Evolutionary conservation across 92 coral and sea anemone genomes (phyloP), one percentile per base, ranked within the genome.

Genomic region (Phenganax subtilis): DNA sequence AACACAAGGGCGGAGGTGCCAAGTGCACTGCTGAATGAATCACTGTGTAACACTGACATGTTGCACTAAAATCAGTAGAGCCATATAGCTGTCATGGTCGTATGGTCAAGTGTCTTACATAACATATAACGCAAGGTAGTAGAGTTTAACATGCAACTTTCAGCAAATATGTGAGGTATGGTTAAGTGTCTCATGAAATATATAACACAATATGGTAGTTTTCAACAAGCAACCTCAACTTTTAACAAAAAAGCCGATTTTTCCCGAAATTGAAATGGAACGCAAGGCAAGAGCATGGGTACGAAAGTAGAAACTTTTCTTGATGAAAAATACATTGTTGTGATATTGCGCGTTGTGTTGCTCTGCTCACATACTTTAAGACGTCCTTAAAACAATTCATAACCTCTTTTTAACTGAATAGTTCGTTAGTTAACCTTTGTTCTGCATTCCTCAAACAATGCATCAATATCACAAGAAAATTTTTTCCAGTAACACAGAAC

Each of bases 381-480:
- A 7, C 73, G 29, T 30, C 12, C 47, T 68, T 6, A 68, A 29
- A 37, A 68, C 5, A 30, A 68, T 68, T 68, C 52, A 68, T 68
- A 68, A 68, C 5, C 52, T 68, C 29, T 68, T 68, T 68, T 68
- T 68, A 68, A 30, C 53, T 2, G 53, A 5, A 12, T 28, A 20
- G 53, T 68, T 68, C 52, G 53, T n/a, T 12, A 68, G 52, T 68
- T 20, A 30, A 20, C 54, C 73, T 68, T 68, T 68, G 73, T 68
- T 53, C 47, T 10, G 16, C 67, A 30, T 68, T 37, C 73, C 54
- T 37, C 47, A 5, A n/a, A 37, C 29, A 10, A 4, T 68, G 7
- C n/a, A 37, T 68, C 73, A 68, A 68, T 68, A 68, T 68, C 73
- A 68, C 6, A 64, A 30, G 15, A 9, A 30, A 68, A 68, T 68